These are phyloP conservation scores for Syndactyla subalaris DNA, from an alignment of 2,797 vertebrate species.

Conservation along the genomic window DNA sequence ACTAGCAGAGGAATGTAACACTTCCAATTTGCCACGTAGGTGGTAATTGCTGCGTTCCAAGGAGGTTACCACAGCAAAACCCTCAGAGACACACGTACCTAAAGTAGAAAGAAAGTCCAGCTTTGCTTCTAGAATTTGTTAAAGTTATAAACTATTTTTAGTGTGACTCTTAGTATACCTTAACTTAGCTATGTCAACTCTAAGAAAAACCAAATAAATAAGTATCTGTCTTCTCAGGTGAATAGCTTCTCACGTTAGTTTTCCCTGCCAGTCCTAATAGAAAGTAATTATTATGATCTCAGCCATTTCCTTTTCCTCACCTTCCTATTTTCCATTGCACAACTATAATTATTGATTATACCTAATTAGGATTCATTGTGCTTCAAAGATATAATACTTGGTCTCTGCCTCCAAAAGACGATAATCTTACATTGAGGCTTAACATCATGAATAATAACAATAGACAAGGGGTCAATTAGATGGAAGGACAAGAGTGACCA, in stretches of 20 bases:
- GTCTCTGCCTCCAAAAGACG: not conserved
- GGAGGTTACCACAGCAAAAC: conserved; percentile 5
- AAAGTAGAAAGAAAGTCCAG: not conserved
- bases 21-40: conserved; percentile 24
- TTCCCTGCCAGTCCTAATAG: not conserved
- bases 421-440: not conserved
- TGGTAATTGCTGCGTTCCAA: conserved; percentile 35
- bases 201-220: not conserved
- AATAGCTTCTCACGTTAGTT: not conserved
- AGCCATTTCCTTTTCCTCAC: conserved; percentile 48
- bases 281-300: conserved; percentile 20
- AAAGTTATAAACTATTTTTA: not conserved
- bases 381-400: conserved; percentile 34
- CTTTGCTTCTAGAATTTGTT: not conserved
- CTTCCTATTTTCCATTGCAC: conserved; percentile 49
- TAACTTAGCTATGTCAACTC: not conserved
- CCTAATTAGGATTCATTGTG: conserved; percentile 25
- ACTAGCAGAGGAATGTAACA: conserved; percentile 29
- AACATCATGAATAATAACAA: not conserved
- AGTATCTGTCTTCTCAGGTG: not conserved
- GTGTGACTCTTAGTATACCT: not conserved
- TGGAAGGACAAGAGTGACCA: not conserved
- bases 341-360: conserved; percentile 58
- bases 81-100: not conserved
- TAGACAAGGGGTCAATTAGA: not conserved